phyloP scores from a whole-genome alignment of 2,888 invertebrate species.

The Muscina levida region DNA sequence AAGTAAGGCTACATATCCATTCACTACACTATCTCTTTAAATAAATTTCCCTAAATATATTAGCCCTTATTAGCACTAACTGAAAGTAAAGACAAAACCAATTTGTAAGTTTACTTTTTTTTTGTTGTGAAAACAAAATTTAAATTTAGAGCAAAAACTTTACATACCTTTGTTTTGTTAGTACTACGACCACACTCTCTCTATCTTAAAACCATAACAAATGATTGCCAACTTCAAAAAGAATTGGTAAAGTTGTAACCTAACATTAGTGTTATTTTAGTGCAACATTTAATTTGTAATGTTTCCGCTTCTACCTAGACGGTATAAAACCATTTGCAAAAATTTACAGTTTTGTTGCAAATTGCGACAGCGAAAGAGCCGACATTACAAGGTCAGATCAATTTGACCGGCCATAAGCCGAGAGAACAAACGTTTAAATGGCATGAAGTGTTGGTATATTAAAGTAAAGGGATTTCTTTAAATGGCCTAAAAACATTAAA shows the following conservation, averaged over 20 bases:
- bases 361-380: not conserved
- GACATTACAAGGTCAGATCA: conserved; percentile 8
- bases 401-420: conserved; percentile 1
- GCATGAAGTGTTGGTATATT: not conserved
- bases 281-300: conserved; percentile 32
- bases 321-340: conserved; percentile 29
- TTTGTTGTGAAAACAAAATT: conserved; percentile 27
- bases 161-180: too few relatives aligned
- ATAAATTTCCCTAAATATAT: too few relatives aligned
- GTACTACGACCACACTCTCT: too few relatives aligned
- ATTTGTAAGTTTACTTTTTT: too few relatives aligned
- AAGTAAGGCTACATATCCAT: too few relatives aligned
- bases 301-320: conserved; percentile 37
- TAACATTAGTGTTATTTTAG: not conserved
- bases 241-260: conserved; percentile 27
- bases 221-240: conserved; percentile 6
- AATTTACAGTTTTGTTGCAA: conserved; percentile 31
- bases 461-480: conserved; percentile 3
- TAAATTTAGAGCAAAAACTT: conserved; percentile 40
- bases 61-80: too few relatives aligned
- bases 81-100: too few relatives aligned
- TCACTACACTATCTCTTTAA: too few relatives aligned
- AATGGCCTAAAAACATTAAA: not conserved
- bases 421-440: not conserved
- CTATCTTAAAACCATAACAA: too few relatives aligned